Evolutionary conservation across 2,797 vertebrate genomes (phyloP).

Genomic region (Xiphophorus birchmanni): DNA sequence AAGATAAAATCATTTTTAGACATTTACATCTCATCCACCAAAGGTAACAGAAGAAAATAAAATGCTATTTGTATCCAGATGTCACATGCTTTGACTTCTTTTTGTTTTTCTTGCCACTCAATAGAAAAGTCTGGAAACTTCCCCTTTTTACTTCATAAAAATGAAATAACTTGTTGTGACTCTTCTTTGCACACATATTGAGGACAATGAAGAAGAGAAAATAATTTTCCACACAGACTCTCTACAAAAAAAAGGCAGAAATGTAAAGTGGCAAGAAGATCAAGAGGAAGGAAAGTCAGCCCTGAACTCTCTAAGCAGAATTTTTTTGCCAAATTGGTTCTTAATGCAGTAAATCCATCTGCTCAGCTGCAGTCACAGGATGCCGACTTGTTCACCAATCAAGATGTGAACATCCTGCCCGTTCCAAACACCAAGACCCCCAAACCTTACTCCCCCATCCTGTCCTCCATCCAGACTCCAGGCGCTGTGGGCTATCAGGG

Average conservation of each 20-base stretch:
- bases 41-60: background rate
- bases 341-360: constrained; percentile 65
- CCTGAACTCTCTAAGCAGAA: constrained; percentile 28
- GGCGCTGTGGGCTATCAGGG: constrained; percentile 73
- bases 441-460: constrained; percentile 48
- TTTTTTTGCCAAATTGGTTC: constrained; percentile 65
- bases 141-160: background rate
- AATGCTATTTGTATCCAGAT: background rate
- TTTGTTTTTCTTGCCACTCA: background rate
- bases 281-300: constrained; percentile 25
- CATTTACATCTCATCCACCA: background rate
- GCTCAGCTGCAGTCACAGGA: constrained; percentile 58
- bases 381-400: constrained; percentile 69
- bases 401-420: constrained; percentile 49
- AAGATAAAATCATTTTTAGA: background rate
- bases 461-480: constrained; percentile 65
- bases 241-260: constrained; percentile 31
- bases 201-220: constrained; percentile 30
- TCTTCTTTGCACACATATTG: constrained; percentile 2
- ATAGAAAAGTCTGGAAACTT: background rate
- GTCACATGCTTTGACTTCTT: background rate
- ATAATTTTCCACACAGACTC: background rate
- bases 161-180: background rate
- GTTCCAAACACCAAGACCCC: constrained; percentile 26
- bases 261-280: constrained; percentile 32